Evolutionary conservation across 1,140 invertebrate species (phyloP).

Genomic region (Drosophila biarmipes): DNA sequence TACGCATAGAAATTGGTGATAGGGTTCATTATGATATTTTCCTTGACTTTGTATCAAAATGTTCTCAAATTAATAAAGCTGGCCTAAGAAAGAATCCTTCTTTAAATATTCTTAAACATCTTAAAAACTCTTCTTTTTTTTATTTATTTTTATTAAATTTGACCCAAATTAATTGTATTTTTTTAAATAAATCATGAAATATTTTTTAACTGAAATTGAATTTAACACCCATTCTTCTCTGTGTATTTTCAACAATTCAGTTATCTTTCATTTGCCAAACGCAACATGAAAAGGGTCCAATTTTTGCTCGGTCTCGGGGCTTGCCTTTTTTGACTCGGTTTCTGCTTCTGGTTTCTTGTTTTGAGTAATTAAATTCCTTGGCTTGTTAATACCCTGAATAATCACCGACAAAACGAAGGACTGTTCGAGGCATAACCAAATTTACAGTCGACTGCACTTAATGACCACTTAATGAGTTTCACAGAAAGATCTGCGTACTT

Average conservation of each 20-base stretch:
- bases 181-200: not conserved
- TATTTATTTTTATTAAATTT: no score
- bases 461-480: constrained; percentile 65
- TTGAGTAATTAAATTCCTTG: constrained; percentile 51
- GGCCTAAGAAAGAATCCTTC: no score
- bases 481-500: constrained; percentile 10
- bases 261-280: constrained; percentile 46
- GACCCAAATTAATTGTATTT: no score
- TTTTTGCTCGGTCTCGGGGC: constrained; percentile 22
- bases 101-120: no score
- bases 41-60: no score
- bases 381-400: constrained; percentile 47
- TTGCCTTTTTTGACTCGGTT: constrained; percentile 23
- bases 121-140: no score
- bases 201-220: not conserved
- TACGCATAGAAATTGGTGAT: no score
- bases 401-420: constrained; percentile 29
- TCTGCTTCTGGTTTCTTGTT: constrained; percentile 12
- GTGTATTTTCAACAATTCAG: not conserved
- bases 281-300: constrained; percentile 45
- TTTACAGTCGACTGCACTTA: constrained; percentile 60
- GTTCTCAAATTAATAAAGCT: no score
- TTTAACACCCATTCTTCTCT: not conserved
- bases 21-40: no score
- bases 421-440: constrained; percentile 44